A percentile compares a stretch with the other conserved stretches of the same genome.
Conservation (phyloP, 1,140 invertebrate species). For the Myzus persicae region DNA sequence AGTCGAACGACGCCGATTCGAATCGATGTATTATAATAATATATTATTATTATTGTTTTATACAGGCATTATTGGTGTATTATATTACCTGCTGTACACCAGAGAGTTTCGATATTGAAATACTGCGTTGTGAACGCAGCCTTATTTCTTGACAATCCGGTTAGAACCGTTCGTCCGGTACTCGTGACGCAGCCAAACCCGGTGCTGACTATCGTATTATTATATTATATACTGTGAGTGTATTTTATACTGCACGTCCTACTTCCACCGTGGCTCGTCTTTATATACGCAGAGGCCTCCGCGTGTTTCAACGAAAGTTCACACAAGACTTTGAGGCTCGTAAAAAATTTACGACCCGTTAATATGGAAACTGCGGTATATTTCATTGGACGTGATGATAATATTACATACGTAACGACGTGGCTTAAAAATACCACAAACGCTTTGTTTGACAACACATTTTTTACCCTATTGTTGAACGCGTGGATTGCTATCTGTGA, state of each 20-base stretch:
- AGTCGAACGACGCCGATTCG: not conserved
- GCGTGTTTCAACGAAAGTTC: not conserved
- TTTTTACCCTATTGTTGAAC: not conserved
- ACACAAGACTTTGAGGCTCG: not conserved
- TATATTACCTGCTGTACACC: not conserved
- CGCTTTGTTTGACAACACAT: not conserved
- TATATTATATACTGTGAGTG: not conserved
- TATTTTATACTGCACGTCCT: constrained; percentile 25
- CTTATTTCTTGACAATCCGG: constrained; percentile 30
- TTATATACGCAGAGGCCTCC: too few species aligned
- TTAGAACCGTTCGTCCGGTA: constrained; percentile 50
- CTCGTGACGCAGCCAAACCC: constrained; percentile 45
- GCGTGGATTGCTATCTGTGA: not conserved
- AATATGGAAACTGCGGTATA: not conserved
- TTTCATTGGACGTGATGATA: not conserved
- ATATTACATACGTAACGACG: not conserved
- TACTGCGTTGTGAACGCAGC: not conserved
- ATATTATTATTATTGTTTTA: not conserved
- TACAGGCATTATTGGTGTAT: not conserved
- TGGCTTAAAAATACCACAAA: not conserved
- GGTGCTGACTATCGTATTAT: not conserved
- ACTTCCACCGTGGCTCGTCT: not conserved
- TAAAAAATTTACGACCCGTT: not conserved
- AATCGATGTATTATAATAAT: not conserved
- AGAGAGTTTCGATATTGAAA: not conserved